Conservation (phyloP, 2,888 invertebrate species). For the Opisthograptis luteolata region DNA sequence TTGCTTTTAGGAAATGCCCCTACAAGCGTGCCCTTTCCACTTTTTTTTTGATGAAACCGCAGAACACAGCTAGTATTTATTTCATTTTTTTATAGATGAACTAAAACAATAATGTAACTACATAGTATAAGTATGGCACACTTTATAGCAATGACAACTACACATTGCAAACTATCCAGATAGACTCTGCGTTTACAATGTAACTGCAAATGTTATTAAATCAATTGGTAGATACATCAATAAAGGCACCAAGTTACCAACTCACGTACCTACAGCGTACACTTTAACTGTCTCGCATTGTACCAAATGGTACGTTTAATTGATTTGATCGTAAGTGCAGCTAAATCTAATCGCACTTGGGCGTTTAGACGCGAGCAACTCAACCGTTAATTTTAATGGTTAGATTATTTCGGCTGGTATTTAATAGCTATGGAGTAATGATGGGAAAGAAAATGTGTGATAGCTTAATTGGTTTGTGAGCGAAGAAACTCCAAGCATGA, state of each 20-base stretch:
- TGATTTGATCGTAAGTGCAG: conserved; percentile 14
- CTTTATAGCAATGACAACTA: not conserved
- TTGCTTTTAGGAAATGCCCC: too few relatives aligned
- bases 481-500: too few relatives aligned
- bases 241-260: too few relatives aligned
- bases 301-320: conserved; percentile 17
- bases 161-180: too few relatives aligned
- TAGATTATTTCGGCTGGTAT: conserved; percentile 28
- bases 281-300: conserved; percentile 10
- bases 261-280: not conserved
- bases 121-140: too few relatives aligned
- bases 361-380: conserved; percentile 29
- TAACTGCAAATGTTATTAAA: too few relatives aligned
- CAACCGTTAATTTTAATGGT: conserved; percentile 36
- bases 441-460: conserved; percentile 35
- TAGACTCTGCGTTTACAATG: too few relatives aligned
- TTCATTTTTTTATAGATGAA: too few relatives aligned
- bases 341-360: conserved; percentile 10
- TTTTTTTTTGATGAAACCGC: too few relatives aligned
- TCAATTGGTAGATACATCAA: not conserved
- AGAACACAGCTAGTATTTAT: too few relatives aligned
- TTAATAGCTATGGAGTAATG: conserved; percentile 23
- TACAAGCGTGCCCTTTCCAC: too few relatives aligned
- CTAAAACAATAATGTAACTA: too few relatives aligned
- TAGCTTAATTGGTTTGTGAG: conserved; percentile 30